phyloP scores from a whole-genome alignment of 2,888 invertebrate genomes.

The Rhorus exstirpatorius region DNA sequence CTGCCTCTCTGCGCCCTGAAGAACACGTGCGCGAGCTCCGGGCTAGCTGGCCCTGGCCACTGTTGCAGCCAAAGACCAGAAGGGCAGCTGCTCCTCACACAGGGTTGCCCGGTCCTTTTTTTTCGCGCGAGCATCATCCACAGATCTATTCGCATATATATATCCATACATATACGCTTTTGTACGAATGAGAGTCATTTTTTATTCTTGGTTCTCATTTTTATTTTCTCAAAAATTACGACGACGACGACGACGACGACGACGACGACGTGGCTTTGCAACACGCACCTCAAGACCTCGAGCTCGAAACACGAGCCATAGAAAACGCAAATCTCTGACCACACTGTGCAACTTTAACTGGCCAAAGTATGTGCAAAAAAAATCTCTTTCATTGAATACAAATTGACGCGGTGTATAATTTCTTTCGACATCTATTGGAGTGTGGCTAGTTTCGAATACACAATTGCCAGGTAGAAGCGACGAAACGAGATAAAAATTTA shows the following conservation, averaged over 20 bases:
- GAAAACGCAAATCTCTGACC: slow-evolving; percentile 5
- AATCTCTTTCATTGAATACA: not conserved
- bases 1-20: slow-evolving; percentile 77
- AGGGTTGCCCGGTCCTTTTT: slow-evolving; percentile 50
- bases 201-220: slow-evolving; percentile 3
- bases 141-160: slow-evolving; percentile 14
- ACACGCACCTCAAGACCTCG: slow-evolving; percentile 32
- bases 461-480: not conserved
- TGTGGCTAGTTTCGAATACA: not conserved
- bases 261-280: too few species aligned
- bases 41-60: slow-evolving; percentile 72
- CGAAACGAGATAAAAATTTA: not conserved
- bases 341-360: not conserved
- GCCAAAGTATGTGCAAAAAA: slow-evolving; percentile 15
- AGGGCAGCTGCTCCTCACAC: slow-evolving; percentile 69
- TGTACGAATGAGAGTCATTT: not conserved
- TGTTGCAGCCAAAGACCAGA: slow-evolving; percentile 64
- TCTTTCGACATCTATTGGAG: not conserved
- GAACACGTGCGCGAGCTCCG: slow-evolving; percentile 79
- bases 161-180: not conserved
- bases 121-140: slow-evolving; percentile 51
- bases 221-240: not conserved
- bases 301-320: slow-evolving; percentile 35
- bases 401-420: not conserved
- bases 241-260: not conserved